These are phyloP conservation scores for Drosophila santomea DNA, from an alignment of 1,140 invertebrate genomes.

Conservation along the genomic window DNA sequence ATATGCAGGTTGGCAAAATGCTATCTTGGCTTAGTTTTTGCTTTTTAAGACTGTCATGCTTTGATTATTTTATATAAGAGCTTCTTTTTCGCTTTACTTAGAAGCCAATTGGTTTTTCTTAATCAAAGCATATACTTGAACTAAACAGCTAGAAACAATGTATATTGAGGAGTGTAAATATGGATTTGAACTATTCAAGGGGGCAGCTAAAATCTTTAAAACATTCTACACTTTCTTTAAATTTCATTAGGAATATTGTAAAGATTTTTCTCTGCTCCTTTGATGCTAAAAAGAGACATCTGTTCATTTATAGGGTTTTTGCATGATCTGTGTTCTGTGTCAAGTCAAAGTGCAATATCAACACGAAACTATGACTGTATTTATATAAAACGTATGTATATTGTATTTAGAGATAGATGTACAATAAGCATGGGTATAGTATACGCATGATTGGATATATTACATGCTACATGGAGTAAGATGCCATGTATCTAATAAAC, in stretches of 20 bases:
- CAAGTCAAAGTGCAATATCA: constrained; percentile 46
- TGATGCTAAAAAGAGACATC: neutral
- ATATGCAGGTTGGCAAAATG: constrained; percentile 3
- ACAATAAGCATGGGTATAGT: constrained; percentile 42
- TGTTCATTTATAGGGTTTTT: neutral
- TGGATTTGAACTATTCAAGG: neutral
- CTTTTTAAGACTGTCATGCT: constrained; percentile 47
- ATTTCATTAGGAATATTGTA: too few species aligned
- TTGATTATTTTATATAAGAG: constrained; percentile 17
- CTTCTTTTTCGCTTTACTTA: neutral
- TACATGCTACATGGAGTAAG: constrained; percentile 45
- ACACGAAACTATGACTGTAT: constrained; percentile 17
- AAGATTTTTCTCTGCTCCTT: constrained; percentile 4
- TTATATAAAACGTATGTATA: constrained; percentile 16
- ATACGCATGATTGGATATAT: constrained; percentile 16
- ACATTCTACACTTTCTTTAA: neutral
- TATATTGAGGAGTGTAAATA: constrained; percentile 4
- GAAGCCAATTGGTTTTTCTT: constrained; percentile 11
- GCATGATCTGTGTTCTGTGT: constrained; percentile 14
- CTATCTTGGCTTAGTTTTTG: constrained; percentile 48
- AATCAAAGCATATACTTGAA: constrained; percentile 32
- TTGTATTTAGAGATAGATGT: constrained; percentile 17
- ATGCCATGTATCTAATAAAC: constrained; percentile 30
- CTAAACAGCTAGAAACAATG: constrained; percentile 15
- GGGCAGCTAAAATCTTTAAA: neutral